Conservation (phyloP, 2,113 vertebrate genomes). For the Siniperca chuatsi region DNA sequence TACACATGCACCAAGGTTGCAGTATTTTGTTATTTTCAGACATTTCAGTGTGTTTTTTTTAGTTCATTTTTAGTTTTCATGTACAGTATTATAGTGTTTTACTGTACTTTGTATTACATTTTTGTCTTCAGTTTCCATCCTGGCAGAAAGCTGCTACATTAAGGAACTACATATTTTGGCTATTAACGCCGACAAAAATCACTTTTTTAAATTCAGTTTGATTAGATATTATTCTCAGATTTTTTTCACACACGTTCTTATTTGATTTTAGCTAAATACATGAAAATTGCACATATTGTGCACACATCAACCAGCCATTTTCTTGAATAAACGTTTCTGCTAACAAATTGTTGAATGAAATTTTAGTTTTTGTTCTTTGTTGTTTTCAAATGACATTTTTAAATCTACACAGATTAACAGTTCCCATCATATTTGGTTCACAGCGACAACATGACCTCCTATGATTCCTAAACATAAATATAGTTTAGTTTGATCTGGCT, state of each 20-base stretch:
- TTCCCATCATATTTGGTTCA: not conserved
- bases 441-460: not conserved
- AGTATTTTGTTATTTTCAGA: conserved; percentile 43
- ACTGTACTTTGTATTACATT: not conserved
- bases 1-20: conserved; percentile 48
- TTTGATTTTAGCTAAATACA: not conserved
- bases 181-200: not conserved
- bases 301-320: not conserved
- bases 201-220: not conserved
- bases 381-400: not conserved
- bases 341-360: not conserved
- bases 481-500: conserved; percentile 23
- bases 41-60: not conserved
- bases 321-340: not conserved
- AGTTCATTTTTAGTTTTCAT: not conserved
- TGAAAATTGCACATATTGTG: not conserved
- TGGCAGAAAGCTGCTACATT: not conserved
- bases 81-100: not conserved
- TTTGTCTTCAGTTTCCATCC: not conserved
- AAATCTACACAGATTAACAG: not conserved
- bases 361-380: not conserved
- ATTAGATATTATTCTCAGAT: not conserved
- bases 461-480: conserved; percentile 28
- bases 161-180: not conserved
- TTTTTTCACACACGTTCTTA: not conserved